Evolutionary conservation across 2,797 vertebrate species (phyloP).

Genomic region (Salmo trutta): DNA sequence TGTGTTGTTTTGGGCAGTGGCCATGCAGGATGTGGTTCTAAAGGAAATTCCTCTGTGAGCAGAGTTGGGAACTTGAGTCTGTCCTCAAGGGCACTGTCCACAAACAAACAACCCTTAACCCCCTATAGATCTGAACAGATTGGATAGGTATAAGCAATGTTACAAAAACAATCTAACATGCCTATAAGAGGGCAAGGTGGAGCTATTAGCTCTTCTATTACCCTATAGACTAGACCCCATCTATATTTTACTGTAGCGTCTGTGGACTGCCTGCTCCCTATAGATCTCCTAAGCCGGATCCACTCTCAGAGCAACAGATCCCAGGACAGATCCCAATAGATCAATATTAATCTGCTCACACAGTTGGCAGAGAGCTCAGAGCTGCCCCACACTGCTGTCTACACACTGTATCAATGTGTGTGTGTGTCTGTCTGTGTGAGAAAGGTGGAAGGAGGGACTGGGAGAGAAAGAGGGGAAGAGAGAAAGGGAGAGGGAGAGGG

Average conservation of each 20-base stretch:
- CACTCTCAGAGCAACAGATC: background rate
- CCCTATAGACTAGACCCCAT: background rate
- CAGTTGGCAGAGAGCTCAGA: background rate
- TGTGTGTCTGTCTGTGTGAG: too few species aligned
- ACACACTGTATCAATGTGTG: background rate
- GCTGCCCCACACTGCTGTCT: background rate
- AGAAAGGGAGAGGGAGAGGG: background rate
- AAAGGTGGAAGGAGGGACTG: background rate
- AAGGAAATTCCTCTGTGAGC: too few species aligned
- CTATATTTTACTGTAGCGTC: background rate
- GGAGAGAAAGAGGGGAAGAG: background rate
- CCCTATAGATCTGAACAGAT: background rate
- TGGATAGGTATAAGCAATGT: background rate
- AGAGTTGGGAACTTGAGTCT: too few species aligned
- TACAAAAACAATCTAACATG: background rate
- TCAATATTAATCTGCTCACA: conserved; percentile 4
- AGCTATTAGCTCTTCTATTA: background rate
- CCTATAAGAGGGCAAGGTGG: background rate
- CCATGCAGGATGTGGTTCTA: too few species aligned
- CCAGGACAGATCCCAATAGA: background rate
- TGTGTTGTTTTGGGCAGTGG: too few species aligned
- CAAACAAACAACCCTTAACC: too few species aligned
- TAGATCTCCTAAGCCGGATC: background rate
- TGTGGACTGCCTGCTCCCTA: background rate
- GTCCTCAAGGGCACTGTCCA: too few species aligned